These are phyloP conservation scores for Harpagoxenus sublaevis DNA, from an alignment of 2,888 invertebrate species.

Conservation along the genomic window DNA sequence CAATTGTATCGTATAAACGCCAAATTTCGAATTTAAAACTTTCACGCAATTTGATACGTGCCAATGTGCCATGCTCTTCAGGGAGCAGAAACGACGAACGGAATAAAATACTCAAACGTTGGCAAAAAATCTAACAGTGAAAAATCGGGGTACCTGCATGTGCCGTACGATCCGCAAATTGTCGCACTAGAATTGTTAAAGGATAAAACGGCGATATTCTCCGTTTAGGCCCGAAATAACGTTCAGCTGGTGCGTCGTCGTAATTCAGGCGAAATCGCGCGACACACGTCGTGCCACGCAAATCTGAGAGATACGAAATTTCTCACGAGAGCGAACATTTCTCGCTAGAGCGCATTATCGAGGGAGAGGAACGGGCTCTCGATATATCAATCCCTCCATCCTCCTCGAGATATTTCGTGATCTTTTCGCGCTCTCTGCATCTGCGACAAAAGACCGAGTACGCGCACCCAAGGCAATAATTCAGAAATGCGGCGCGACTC, in stretches of 20 bases:
- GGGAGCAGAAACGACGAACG: not conserved
- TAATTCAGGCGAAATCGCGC: conserved; percentile 33
- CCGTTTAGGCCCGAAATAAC: not conserved
- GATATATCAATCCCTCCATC: conserved; percentile 7
- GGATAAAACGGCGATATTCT: conserved; percentile 39
- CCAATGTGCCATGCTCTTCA: not conserved
- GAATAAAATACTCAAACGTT: not conserved
- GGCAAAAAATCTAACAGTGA: not conserved
- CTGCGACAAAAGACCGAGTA: conserved; percentile 45
- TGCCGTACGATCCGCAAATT: conserved; percentile 3
- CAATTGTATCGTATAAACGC: not conserved
- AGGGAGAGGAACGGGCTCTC: not conserved
- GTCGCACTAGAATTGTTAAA: not conserved
- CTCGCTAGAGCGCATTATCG: conserved; percentile 41
- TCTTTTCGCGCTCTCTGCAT: conserved; percentile 35
- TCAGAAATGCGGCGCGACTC: conserved; percentile 49
- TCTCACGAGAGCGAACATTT: conserved; percentile 27
- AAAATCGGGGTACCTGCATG: conserved; percentile 26
- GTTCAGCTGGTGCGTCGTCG: not conserved
- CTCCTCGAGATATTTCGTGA: conserved; percentile 10
- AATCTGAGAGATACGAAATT: conserved; percentile 29
- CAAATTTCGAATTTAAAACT: not conserved
- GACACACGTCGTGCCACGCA: conserved; percentile 17
- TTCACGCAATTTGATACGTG: not conserved
- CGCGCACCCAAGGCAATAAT: conserved; percentile 43